These are phyloP conservation scores for Nyctibius grandis DNA, from an alignment of 2,797 vertebrate species.

Conservation along the genomic window DNA sequence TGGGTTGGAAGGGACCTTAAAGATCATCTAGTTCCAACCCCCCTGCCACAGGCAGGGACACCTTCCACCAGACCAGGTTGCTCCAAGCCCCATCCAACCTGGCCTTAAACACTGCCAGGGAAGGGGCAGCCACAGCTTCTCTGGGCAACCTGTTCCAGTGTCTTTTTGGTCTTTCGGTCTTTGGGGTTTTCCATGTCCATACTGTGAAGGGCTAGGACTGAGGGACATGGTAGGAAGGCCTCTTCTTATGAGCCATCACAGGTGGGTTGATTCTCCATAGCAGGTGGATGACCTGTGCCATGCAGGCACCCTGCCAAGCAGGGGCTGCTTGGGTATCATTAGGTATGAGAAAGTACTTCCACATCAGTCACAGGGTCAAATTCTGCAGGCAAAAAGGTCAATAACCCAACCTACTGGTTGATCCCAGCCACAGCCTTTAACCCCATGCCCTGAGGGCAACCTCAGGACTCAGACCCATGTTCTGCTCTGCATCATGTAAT, in stretches of 20 bases:
- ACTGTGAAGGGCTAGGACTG: neutral
- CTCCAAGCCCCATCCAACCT: too few species aligned
- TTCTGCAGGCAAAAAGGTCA: neutral
- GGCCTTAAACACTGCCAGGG: too few species aligned
- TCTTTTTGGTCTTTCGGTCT: too few species aligned
- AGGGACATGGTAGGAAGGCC: neutral
- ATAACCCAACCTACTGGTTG: neutral
- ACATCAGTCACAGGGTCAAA: neutral
- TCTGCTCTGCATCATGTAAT: neutral
- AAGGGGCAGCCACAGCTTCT: too few species aligned
- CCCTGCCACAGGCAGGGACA: too few species aligned
- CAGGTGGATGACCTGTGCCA: neutral
- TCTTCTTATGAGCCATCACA: neutral
- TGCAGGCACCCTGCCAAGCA: neutral
- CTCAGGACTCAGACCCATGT: neutral
- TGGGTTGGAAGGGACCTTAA: too few species aligned
- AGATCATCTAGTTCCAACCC: too few species aligned
- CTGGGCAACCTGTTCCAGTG: too few species aligned
- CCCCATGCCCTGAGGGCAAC: neutral
- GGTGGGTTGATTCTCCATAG: neutral
- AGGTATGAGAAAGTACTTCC: neutral
- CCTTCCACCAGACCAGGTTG: too few species aligned
- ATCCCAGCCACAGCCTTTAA: neutral
- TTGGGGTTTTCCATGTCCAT: neutral
- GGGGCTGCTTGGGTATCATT: neutral